Percentiles rank a stretch among this genome's conserved stretches.
Conservation (phyloP, 2,888 invertebrate species). For the Rotaria socialis region DNA sequence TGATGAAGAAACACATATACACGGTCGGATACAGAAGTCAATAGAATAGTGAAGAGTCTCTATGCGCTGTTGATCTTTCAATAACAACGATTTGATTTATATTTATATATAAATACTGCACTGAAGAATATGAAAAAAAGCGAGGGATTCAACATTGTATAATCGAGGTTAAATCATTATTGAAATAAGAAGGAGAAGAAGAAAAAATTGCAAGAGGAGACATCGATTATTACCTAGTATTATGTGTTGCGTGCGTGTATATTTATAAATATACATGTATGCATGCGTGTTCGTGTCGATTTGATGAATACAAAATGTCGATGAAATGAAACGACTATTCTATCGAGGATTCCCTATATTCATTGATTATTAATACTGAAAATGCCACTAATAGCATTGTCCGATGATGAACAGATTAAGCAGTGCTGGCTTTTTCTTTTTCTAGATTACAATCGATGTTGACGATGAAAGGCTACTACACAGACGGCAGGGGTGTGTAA, state of each 20-base stretch:
- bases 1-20: neutral
- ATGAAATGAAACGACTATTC: neutral
- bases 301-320: conserved; percentile 22
- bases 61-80: neutral
- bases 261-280: neutral
- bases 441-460: neutral
- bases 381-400: conserved; percentile 8
- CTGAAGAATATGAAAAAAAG: neutral
- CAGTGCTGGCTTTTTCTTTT: neutral
- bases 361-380: neutral
- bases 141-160: neutral
- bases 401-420: conserved; percentile 10
- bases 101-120: neutral
- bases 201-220: neutral
- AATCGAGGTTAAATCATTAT: neutral
- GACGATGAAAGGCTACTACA: neutral
- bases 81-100: neutral
- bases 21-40: neutral
- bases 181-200: neutral
- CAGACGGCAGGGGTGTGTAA: neutral
- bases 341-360: neutral
- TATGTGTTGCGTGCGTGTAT: neutral
- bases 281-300: neutral
- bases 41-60: neutral
- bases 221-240: neutral